A percentile compares a stretch with the other conserved stretches of the same genome.
Conservation (phyloP, 1,140 invertebrate genomes). For the Drosophila prosaltans region DNA sequence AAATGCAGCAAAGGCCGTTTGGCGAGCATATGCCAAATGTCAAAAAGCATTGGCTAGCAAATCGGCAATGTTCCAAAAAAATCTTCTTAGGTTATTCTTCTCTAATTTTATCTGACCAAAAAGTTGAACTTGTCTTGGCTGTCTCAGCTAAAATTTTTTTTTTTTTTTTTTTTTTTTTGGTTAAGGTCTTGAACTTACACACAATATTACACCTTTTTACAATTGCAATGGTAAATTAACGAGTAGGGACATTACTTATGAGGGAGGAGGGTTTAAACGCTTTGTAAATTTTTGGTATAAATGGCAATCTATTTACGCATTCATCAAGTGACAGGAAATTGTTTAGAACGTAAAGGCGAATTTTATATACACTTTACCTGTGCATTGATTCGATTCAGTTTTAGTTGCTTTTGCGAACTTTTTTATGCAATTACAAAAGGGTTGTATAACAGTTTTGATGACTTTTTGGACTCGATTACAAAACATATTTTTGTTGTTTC, state of each 20-base stretch:
- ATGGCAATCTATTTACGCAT: constrained; percentile 53
- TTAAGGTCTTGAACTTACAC: constrained; percentile 1
- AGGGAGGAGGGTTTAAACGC: not conserved
- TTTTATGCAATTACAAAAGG: too few species aligned
- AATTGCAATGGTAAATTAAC: not conserved
- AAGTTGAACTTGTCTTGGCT: not conserved
- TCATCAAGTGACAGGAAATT: constrained; percentile 30
- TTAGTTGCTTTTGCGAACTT: too few species aligned
- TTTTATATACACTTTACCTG: not conserved
- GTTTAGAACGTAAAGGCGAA: not conserved
- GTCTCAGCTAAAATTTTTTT: not conserved
- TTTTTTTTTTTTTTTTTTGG: not conserved
- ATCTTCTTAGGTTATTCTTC: not conserved
- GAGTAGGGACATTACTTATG: too few species aligned
- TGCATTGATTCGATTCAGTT: too few species aligned
- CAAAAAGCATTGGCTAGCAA: constrained; percentile 30
- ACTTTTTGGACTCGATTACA: too few species aligned
- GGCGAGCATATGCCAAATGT: constrained; percentile 75
- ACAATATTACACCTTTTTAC: not conserved
- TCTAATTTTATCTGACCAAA: not conserved
- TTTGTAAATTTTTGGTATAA: constrained; percentile 41
- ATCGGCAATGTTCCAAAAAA: not conserved
- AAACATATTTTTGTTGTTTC: too few species aligned
- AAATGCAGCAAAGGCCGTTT: constrained; percentile 67
- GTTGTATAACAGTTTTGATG: too few species aligned